Conservation (phyloP, 2,888 invertebrate species). For the Diploptera punctata region DNA sequence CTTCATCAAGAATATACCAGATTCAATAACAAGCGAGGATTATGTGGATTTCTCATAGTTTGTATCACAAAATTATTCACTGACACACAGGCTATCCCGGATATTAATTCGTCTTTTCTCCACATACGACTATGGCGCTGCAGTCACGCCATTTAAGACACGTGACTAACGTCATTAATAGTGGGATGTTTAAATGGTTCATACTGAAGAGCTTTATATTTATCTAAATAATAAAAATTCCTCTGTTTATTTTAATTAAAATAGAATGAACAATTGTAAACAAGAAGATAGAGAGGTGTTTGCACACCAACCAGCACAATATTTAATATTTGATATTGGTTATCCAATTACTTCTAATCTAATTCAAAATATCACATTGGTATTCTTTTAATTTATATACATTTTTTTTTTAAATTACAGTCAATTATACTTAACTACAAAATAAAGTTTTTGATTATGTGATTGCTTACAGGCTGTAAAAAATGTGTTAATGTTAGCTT, state of each 20-base stretch:
- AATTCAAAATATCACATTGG: not conserved
- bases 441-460: not conserved
- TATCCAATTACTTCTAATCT: conserved; percentile 25
- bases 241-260: too few relatives aligned
- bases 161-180: not conserved
- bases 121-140: conserved; percentile 20
- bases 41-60: conserved; percentile 44
- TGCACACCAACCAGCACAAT: conserved; percentile 33
- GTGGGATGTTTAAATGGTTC: conserved; percentile 11
- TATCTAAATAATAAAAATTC: too few relatives aligned
- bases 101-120: conserved; percentile 36
- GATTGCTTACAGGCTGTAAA: conserved; percentile 25
- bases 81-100: conserved; percentile 39
- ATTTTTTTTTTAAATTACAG: too few relatives aligned
- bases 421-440: not conserved
- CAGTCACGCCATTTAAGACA: not conserved
- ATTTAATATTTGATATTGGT: conserved; percentile 31
- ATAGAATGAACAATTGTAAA: not conserved
- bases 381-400: not conserved
- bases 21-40: conserved; percentile 41
- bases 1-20: conserved; percentile 44
- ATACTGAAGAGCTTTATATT: too few relatives aligned
- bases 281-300: conserved; percentile 27
- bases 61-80: conserved; percentile 37
- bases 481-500: conserved; percentile 32